Evolutionary conservation across 2,113 vertebrate species (phyloP).

Genomic region (Phrynocephalus versicolor): DNA sequence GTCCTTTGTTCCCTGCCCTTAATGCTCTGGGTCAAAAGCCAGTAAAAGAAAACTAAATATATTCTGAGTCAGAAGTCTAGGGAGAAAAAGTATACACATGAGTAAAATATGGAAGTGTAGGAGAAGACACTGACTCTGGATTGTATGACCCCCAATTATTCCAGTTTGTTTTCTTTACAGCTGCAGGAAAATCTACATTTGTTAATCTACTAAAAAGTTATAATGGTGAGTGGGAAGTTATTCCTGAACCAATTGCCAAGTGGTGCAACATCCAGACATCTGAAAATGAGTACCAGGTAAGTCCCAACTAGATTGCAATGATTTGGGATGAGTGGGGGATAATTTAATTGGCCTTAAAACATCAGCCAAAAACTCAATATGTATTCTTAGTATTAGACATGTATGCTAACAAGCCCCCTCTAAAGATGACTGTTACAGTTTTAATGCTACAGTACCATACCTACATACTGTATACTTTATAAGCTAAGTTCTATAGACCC

Average conservation of each 20-base stretch:
- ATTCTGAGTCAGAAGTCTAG: background rate
- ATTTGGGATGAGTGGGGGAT: background rate
- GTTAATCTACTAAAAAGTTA: conserved; percentile 72
- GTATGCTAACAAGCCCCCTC: background rate
- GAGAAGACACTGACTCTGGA: background rate
- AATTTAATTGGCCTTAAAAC: background rate
- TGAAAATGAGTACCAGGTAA: conserved; percentile 68
- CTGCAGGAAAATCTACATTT: conserved; percentile 79
- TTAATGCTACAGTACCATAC: background rate
- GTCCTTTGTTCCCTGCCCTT: no score
- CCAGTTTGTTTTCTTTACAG: conserved; percentile 44
- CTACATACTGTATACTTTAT: no score
- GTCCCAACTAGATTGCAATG: background rate
- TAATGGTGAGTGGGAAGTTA: conserved; percentile 78
- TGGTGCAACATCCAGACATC: conserved; percentile 80
- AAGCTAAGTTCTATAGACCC: background rate
- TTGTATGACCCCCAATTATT: background rate
- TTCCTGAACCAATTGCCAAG: conserved; percentile 81
- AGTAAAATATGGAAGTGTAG: no score
- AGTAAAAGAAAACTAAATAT: background rate
- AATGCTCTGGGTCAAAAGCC: background rate
- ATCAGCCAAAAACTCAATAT: background rate
- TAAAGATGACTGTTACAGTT: background rate
- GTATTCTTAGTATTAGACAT: background rate
- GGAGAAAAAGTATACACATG: no score